Evolutionary conservation across 2,797 vertebrate genomes (phyloP), one percentile per base, ranked within the genome.

Genomic region (Clarias fuscus): DNA sequence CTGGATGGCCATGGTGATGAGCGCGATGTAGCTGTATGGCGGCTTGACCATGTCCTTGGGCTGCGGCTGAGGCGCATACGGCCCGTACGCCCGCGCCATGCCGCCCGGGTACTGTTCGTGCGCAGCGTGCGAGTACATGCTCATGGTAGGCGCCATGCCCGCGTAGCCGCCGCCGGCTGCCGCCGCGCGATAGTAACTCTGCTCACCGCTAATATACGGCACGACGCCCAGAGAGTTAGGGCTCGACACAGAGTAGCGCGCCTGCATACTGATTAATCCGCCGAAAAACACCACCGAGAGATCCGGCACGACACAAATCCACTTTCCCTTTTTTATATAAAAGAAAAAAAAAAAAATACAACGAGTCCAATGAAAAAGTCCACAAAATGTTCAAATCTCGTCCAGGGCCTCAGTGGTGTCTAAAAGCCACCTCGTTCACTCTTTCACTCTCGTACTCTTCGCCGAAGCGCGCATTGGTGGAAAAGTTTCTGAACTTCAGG

Each of bases 11-110:
- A 98, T 98, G 48, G 97, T 98, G 92, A 98, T 98, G 89, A 98
- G 97, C 68, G 97, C 97, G 43, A 98, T 98, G 93, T 98, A 98
- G 68, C 96, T 97, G 84, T 98, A 98, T 0, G 97, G 97, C 0
- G 97, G 97, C 90, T 98, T 98, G 86, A 99, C 98, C 97, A 99
- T 97, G 93, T 99, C 98, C 95, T 99, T 99, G 85, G 98, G 97
- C 92, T 97, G 97, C 48, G 98, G 97, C 43, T 96, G 96, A 53
- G 97, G 94, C 83, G 97, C 92, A 95, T 97, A 96, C 58, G 96
- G 97, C 93, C 97, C 98, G 90, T 96, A 97, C 61, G 94, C 96
- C 90, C 92, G 96, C 89, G 95, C 97, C 97, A 96, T 98, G 96
- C 94, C 97, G 94, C 93, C 97, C 77, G 93, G 96, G 88, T 96